Conservation (phyloP, 2,888 invertebrate species). For the Petrophora chlorosata region DNA sequence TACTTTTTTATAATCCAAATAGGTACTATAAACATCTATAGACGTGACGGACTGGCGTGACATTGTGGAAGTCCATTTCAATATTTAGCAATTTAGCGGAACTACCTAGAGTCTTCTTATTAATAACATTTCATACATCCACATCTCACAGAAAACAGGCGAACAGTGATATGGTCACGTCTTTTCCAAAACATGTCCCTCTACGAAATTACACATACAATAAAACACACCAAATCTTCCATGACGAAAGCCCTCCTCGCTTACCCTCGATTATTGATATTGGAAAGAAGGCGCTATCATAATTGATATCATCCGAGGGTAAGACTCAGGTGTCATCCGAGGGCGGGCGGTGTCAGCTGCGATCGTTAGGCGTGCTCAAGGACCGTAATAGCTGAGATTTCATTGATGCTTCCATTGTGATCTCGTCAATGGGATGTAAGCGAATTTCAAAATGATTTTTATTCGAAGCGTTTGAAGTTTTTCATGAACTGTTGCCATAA, state of each 20-base stretch:
- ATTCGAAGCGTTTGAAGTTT: background rate
- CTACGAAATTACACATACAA: constrained; percentile 8
- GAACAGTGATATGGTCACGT: too few species aligned
- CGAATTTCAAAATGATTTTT: background rate
- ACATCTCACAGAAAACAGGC: too few species aligned
- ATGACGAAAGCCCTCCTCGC: constrained; percentile 11
- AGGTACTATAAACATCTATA: too few species aligned
- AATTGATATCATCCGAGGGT: constrained; percentile 37
- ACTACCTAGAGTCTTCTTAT: too few species aligned
- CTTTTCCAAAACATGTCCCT: background rate
- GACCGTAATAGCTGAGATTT: constrained; percentile 24
- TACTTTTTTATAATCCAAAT: too few species aligned
- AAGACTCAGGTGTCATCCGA: constrained; percentile 35
- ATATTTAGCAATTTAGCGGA: too few species aligned
- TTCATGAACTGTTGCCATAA: too few species aligned
- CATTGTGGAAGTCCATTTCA: too few species aligned
- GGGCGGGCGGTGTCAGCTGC: too few species aligned
- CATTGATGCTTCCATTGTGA: constrained; percentile 26
- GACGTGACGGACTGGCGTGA: too few species aligned
- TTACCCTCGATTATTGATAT: constrained; percentile 23
- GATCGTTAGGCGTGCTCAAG: constrained; percentile 31
- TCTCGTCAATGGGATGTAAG: background rate
- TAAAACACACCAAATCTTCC: constrained; percentile 7
- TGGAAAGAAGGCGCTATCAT: constrained; percentile 34
- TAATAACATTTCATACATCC: too few species aligned